Percentiles rank a stretch among this genome's conserved stretches.
These are phyloP conservation scores for Remorina albescens DNA, from an alignment of 2,797 vertebrate genomes.

Conservation along the genomic window DNA sequence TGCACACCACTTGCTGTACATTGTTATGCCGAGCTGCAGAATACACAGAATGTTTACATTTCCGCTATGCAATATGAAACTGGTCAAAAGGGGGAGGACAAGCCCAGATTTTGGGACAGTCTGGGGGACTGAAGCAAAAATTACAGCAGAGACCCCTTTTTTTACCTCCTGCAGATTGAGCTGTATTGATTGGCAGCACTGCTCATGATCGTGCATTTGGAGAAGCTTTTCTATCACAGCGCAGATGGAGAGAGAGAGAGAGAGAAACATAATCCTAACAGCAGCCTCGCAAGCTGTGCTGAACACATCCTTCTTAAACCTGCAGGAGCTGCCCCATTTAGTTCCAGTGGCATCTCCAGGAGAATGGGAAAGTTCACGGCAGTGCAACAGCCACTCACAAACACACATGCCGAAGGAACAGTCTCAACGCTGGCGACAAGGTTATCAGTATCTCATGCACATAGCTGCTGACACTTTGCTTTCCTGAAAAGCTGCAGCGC, in stretches of 20 bases:
- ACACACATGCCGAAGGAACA: slow-evolving; percentile 62
- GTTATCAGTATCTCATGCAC: slow-evolving; percentile 85
- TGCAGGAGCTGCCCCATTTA: slow-evolving; percentile 69
- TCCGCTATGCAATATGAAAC: slow-evolving; percentile 40
- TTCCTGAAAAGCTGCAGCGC: slow-evolving; percentile 84
- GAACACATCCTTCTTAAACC: slow-evolving; percentile 80
- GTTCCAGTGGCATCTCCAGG: slow-evolving; percentile 64
- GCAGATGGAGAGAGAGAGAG: slow-evolving; percentile 50
- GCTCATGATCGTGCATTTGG: slow-evolving; percentile 70
- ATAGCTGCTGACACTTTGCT: slow-evolving; percentile 83
- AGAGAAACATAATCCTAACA: slow-evolving; percentile 75
- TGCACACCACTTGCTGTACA: not conserved
- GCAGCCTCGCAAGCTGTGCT: slow-evolving; percentile 75
- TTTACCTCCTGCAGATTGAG: slow-evolving; percentile 62
- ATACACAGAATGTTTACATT: slow-evolving; percentile 13
- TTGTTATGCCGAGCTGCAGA: not conserved
- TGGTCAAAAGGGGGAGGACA: slow-evolving; percentile 41
- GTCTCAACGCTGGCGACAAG: slow-evolving; percentile 69
- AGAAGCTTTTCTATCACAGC: slow-evolving; percentile 77
- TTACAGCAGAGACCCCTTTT: slow-evolving; percentile 62
- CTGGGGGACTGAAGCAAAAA: slow-evolving; percentile 51
- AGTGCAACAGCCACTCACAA: slow-evolving; percentile 68
- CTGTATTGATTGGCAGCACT: slow-evolving; percentile 79
- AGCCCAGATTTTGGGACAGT: slow-evolving; percentile 44
- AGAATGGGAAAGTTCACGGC: slow-evolving; percentile 59